Evolutionary conservation across 2,797 vertebrate genomes (phyloP), one percentile per base, ranked within the genome.

Genomic region (Xenopus petersii): DNA sequence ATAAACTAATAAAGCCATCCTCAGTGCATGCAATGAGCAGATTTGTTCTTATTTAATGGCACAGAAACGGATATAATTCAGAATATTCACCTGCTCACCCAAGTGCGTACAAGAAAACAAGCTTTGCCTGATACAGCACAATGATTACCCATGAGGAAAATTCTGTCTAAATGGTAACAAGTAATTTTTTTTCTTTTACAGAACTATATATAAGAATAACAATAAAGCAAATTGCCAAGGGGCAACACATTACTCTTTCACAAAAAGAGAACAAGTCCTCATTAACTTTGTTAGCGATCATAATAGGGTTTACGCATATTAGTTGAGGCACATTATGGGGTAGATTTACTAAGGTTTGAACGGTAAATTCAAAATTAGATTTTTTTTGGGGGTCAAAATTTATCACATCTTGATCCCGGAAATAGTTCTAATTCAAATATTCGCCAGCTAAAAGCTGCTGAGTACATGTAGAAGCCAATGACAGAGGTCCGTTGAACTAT

Each of bases 1-100:
- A 49, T 73, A 69, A 78, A 64, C 71, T 72, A 78, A 74, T 78
- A 74, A 78, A 74, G 66, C 66, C 70, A 24, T 70, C 54, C 71
- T 73, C 60, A 10, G 76, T 59, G 76, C 65, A 73, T 78, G 59
- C 51, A 78, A 68, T 69, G 70, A 73, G 47, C 75, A 78, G 66
- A 78, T 73, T 69, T 77, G 70, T 77, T 77, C 73, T 42, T 73
- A 77, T 77, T 77, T 74, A 79, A 79, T 69, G 66, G 71, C 66
- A 70, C 30, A 66, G 71, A 74, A 74, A 79, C 55, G 65, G 67
- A 65, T 69, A 73, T 70, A 63, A 74, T 79, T 79, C 74, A 55
- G 46, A 73, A 65, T 58, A 17, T 47, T 79, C 71, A 74, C 77
- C 62, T 66, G 71, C 67, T 79, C 66, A 62, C 46, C 62, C 67